These are phyloP conservation scores for Gavialis gangeticus DNA, from an alignment of 2,113 vertebrate genomes.

Conservation along the genomic window DNA sequence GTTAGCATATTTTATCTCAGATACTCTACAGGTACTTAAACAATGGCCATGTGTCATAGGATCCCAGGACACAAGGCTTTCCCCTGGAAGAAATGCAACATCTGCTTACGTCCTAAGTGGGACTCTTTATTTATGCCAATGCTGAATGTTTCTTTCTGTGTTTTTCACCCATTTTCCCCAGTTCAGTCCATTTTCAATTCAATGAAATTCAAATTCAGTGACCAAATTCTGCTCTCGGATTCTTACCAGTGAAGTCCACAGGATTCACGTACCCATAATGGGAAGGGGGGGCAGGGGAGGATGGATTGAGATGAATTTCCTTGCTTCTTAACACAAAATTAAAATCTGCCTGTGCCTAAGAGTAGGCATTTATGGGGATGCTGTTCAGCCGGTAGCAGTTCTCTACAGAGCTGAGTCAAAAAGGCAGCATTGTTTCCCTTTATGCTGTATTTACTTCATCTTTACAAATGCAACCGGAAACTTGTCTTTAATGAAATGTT, in stretches of 20 bases:
- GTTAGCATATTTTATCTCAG: too few species aligned
- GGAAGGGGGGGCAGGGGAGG: not conserved
- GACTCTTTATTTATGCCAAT: slow-evolving; percentile 3
- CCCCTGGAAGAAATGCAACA: not conserved
- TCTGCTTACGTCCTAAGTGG: slow-evolving; percentile 44
- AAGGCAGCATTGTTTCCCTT: not conserved
- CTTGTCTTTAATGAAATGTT: not conserved
- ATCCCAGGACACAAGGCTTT: too few species aligned
- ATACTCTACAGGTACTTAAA: too few species aligned
- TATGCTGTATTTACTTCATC: not conserved
- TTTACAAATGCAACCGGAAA: not conserved
- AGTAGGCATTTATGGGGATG: not conserved
- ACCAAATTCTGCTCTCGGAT: not conserved
- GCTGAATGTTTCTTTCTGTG: not conserved
- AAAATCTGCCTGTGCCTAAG: not conserved
- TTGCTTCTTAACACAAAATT: not conserved
- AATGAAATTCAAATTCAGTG: not conserved
- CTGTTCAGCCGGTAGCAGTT: not conserved
- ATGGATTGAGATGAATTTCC: not conserved
- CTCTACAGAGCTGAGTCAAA: not conserved
- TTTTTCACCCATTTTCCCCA: not conserved
- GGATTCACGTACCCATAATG: not conserved
- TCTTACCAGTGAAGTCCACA: not conserved
- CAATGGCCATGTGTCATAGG: too few species aligned
- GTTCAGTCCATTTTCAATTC: not conserved